These are phyloP conservation scores for Hydrochoerus hydrochaeris DNA, from an alignment of 2,113 vertebrate species.

Conservation along the genomic window DNA sequence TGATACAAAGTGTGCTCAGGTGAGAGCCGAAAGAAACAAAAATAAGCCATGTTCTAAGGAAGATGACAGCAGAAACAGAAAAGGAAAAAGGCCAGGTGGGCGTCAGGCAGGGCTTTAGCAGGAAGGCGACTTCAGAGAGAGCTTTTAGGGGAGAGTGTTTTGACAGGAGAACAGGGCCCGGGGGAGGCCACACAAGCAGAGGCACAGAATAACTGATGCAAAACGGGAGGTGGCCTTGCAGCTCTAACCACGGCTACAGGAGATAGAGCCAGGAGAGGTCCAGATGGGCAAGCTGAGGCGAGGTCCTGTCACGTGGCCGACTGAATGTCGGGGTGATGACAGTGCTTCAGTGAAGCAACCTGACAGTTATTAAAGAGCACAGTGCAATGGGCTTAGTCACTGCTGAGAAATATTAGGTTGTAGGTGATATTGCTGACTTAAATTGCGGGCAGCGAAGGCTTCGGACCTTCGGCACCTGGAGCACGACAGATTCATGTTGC, in stretches of 20 bases:
- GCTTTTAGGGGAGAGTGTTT: not conserved
- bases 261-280: not conserved
- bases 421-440: not conserved
- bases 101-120: constrained; percentile 29
- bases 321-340: not conserved
- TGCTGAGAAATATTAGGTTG: constrained; percentile 18
- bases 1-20: not conserved
- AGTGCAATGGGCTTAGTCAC: not conserved
- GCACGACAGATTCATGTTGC: not conserved
- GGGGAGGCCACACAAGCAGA: not conserved
- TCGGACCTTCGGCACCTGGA: not conserved
- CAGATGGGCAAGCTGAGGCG: not conserved
- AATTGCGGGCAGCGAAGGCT: not conserved
- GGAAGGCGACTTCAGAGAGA: not conserved
- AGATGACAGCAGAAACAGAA: not conserved
- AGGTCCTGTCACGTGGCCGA: not conserved
- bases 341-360: not conserved
- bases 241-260: not conserved
- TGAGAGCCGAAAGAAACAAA: constrained; percentile 3
- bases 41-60: constrained; percentile 11
- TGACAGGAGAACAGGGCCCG: not conserved
- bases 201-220: not conserved
- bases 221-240: not conserved
- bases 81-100: not conserved
- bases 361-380: constrained; percentile 21